Evolutionary conservation across 2,113 vertebrate genomes (phyloP).

Genomic region (Oplegnathus fasciatus): DNA sequence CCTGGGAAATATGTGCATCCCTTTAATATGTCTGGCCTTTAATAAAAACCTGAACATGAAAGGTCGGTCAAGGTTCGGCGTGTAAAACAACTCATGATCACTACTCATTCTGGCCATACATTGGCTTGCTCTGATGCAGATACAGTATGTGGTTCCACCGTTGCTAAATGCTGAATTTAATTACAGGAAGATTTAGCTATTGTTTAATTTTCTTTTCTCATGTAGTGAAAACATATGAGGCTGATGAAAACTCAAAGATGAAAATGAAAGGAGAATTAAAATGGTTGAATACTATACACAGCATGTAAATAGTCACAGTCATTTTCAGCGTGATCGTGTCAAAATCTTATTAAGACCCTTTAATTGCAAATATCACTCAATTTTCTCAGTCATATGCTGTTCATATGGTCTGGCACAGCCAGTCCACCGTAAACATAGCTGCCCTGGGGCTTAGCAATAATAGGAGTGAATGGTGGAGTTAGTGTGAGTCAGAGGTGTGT

Average conservation of each 20-base stretch:
- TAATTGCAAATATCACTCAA: constrained; percentile 47
- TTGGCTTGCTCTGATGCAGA: neutral
- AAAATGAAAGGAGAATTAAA: neutral
- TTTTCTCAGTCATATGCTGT: constrained; percentile 62
- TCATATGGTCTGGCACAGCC: constrained; percentile 50
- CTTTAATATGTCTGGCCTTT: constrained; percentile 69
- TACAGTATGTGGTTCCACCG: neutral
- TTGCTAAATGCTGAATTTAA: constrained; percentile 13
- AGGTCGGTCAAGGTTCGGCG: constrained; percentile 52
- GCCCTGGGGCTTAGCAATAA: constrained; percentile 68
- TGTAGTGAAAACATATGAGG: neutral
- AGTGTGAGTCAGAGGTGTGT: constrained; percentile 71
- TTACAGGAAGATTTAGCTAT: neutral
- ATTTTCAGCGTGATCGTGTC: constrained; percentile 21
- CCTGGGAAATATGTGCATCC: constrained; percentile 68
- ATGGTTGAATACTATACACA: neutral
- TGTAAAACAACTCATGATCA: constrained; percentile 52
- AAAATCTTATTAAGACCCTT: constrained; percentile 50
- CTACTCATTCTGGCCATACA: constrained; percentile 13
- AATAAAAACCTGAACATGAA: constrained; percentile 66
- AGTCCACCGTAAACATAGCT: constrained; percentile 59
- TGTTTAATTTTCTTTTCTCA: neutral
- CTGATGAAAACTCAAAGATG: constrained; percentile 4
- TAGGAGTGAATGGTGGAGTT: constrained; percentile 69
- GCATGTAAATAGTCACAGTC: neutral